Evolutionary conservation across 2,113 vertebrate species (phyloP), one percentile per base, ranked within the genome.

Genomic region (Mustela nigripes): DNA sequence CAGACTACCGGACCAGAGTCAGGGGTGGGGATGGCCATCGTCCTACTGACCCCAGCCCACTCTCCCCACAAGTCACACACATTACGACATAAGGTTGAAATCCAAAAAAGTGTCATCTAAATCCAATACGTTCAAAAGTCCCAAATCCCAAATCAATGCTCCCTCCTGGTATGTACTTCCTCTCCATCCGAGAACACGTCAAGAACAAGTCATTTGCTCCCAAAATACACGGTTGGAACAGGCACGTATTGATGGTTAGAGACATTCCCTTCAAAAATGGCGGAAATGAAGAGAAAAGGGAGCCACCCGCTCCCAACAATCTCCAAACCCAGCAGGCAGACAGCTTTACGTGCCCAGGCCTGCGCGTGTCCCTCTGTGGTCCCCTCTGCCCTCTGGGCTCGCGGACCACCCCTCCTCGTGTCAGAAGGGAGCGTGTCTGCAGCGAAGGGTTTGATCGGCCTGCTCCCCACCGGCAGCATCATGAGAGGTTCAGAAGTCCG

Each of bases 231-330:
- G 0, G 21, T 28, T 22, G 48, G 74, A 24, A 60, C 15, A 67
- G 58, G 9, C 21, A 16, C 1, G 5, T n/a, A 14, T 2, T 5
- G 53, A 62, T 5, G 15, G 28, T 21, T 39, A 22, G 0, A 16
- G 19, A 69, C 16, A 2, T 53, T 48, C 62, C 45, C 19, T 0
- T 71, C 22, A 50, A 16, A 42, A 89, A 71, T 4, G 26, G 79
- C n/a, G 14, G 62, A 79, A 67, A 24, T 1, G 31, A 28, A n/a
- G 71, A 21, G 21, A 63, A 36, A 39, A 65, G 31, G 16, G 28
- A 58, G 22, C n/a, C 12, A 4, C 33, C 39, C 1, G 3, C 1
- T 36, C 78, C 3, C 11, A 24, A 53, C 12, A 24, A 39, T 36
- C 24, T 53, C 65, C 50, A 42, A 53, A 24, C 22, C 53, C 53